Conservation (phyloP, 2,888 invertebrate genomes). For the Vannuccia rotundouncinata region DNA sequence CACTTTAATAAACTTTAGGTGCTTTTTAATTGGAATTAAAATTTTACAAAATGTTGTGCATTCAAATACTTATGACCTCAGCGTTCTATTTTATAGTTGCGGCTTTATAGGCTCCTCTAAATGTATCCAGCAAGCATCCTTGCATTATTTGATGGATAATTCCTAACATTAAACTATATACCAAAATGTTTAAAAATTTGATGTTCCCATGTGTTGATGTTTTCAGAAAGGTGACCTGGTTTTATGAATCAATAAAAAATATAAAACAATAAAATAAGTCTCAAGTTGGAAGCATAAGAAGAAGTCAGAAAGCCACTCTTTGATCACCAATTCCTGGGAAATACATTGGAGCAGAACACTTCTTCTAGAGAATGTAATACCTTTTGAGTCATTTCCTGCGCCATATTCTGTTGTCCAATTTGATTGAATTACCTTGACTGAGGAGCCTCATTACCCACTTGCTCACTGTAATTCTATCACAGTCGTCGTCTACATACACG, state of each 20-base stretch:
- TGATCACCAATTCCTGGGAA: background rate
- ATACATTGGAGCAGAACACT: background rate
- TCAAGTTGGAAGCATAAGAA: background rate
- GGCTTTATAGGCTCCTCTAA: no score
- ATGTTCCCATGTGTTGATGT: no score
- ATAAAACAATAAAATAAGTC: background rate
- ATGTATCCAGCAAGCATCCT: no score
- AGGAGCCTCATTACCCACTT: background rate
- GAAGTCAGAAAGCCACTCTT: background rate
- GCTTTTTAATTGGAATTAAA: no score
- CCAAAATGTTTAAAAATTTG: no score
- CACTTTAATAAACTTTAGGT: no score
- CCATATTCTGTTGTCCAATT: background rate
- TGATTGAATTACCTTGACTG: background rate
- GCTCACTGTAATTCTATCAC: background rate
- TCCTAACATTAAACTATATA: no score
- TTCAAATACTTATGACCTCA: no score
- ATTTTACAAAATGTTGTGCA: no score
- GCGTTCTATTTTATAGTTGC: no score
- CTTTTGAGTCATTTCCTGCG: background rate
- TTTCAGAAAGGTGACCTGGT: no score
- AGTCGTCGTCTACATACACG: background rate
- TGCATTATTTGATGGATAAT: no score
- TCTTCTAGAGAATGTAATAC: background rate
- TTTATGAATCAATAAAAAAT: background rate